Percentiles rank a stretch among this genome's conserved stretches.
phyloP scores from a whole-genome alignment of 2,797 vertebrate species.

The Aselliscus stoliczkanus region DNA sequence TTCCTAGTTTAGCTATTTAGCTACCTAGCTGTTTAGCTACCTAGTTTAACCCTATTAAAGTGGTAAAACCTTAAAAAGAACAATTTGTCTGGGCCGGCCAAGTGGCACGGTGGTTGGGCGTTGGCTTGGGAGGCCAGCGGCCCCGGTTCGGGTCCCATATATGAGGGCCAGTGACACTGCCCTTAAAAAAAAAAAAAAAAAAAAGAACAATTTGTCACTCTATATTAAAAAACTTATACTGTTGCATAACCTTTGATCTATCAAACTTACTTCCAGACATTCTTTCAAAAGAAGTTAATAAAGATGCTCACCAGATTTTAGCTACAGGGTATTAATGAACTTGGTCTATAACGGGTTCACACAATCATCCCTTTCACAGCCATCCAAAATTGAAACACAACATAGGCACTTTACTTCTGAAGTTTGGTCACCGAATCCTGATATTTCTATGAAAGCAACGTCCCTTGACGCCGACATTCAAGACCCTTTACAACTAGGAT shows the following conservation, averaged over 20 bases:
- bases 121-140: too few relatives aligned
- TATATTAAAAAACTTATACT: background rate
- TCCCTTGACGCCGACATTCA: background rate
- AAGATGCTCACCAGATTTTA: background rate
- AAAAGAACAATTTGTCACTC: background rate
- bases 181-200: too few relatives aligned
- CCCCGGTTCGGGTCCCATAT: too few relatives aligned
- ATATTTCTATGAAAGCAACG: background rate
- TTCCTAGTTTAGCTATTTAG: background rate
- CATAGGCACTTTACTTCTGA: background rate
- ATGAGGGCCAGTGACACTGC: too few relatives aligned
- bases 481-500: background rate
- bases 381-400: background rate
- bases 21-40: too few relatives aligned
- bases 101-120: too few relatives aligned
- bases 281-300: background rate
- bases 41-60: background rate
- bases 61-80: background rate
- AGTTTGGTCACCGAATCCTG: background rate
- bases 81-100: too few relatives aligned
- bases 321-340: background rate
- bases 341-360: background rate
- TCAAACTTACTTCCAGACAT: background rate
- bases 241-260: background rate
- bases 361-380: background rate